phyloP scores from a whole-genome alignment of 2,797 vertebrate genomes.

The Geotrypetes seraphini region DNA sequence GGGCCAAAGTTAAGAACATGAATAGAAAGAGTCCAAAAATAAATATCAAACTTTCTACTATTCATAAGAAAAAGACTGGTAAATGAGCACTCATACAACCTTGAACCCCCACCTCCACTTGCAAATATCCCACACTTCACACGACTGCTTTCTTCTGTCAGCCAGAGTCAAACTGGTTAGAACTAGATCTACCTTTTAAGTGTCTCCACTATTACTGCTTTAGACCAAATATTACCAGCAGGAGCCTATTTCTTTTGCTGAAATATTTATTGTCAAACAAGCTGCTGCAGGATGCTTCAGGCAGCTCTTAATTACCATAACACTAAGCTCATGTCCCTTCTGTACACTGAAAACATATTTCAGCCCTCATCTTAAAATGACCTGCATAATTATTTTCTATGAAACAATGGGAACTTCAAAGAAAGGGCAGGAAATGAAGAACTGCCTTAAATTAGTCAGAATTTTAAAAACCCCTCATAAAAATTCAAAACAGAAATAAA shows the following conservation, averaged over 20 bases:
- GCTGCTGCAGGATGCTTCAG: neutral
- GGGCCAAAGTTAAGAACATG: too few relatives aligned
- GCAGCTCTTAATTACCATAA: conserved; percentile 17
- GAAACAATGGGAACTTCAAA: conserved; percentile 1
- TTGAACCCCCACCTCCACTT: neutral
- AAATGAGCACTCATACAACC: neutral
- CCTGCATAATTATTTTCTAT: neutral
- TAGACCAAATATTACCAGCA: neutral
- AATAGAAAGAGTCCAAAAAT: too few relatives aligned
- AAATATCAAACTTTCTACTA: too few relatives aligned
- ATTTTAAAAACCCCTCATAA: neutral
- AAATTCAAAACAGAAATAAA: neutral
- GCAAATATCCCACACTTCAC: neutral
- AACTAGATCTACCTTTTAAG: neutral
- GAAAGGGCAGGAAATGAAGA: neutral
- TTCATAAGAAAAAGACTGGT: neutral
- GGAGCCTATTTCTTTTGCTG: conserved; percentile 7
- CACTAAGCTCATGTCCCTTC: conserved; percentile 2
- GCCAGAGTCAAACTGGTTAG: neutral
- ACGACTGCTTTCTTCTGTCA: neutral
- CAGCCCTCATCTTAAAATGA: too few relatives aligned
- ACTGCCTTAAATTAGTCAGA: neutral
- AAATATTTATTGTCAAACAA: conserved; percentile 6
- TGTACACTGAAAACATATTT: conserved; percentile 1
- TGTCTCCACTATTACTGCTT: neutral